Evolutionary conservation across 2,888 invertebrate genomes (phyloP).

Genomic region (Dione vanillae): DNA sequence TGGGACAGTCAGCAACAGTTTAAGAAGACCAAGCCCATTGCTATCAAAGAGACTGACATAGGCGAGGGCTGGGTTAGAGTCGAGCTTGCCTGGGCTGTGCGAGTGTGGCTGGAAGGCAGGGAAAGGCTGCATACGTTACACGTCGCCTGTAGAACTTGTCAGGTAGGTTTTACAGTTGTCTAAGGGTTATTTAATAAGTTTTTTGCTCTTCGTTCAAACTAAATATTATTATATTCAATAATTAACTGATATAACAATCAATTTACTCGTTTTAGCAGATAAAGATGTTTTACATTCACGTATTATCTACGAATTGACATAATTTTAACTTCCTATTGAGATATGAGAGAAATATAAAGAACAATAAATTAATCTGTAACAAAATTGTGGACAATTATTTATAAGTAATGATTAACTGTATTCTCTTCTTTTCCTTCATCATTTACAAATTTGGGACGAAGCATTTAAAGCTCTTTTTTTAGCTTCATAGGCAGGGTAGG

Average conservation of each 20-base stretch:
- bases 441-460: no score
- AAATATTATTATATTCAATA: not conserved
- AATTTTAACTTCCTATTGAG: not conserved
- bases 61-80: constrained; percentile 92
- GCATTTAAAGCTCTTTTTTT: no score
- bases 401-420: no score
- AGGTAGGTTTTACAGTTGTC: constrained; percentile 59
- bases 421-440: no score
- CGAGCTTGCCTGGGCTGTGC: constrained; percentile 89
- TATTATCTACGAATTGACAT: constrained; percentile 8
- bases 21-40: constrained; percentile 91
- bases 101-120: constrained; percentile 89
- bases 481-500: no score
- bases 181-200: not conserved
- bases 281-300: not conserved
- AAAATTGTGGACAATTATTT: no score
- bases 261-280: not conserved
- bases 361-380: constrained; percentile 3
- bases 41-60: constrained; percentile 90
- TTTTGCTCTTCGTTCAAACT: not conserved
- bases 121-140: constrained; percentile 89
- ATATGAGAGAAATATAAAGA: not conserved
- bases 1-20: constrained; percentile 89
- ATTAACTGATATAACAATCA: not conserved
- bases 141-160: constrained; percentile 91